Conservation (phyloP, 2,797 vertebrate species). For the Melopsittacus undulatus region DNA sequence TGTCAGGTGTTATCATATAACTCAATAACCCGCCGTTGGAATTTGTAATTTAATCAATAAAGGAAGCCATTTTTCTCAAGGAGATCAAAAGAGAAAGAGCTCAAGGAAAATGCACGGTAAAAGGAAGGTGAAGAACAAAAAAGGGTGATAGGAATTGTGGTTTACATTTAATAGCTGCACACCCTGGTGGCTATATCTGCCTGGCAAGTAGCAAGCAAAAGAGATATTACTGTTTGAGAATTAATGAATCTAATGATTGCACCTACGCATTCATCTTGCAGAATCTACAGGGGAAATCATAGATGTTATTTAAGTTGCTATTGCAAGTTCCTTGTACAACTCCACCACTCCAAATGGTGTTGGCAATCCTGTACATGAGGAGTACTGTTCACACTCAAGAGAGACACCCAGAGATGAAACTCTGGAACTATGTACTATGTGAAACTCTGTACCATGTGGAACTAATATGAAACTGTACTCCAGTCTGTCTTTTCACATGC, state of each 20-base stretch:
- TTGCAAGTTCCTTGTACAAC: background rate
- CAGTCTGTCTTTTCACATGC: background rate
- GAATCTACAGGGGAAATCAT: background rate
- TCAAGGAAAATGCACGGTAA: background rate
- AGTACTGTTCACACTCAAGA: background rate
- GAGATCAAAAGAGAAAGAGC: slow-evolving; percentile 18
- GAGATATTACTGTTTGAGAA: background rate
- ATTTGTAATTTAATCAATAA: slow-evolving; percentile 70
- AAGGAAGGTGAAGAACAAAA: background rate
- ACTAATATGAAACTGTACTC: background rate
- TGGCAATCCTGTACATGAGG: background rate
- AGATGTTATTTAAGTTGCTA: background rate
- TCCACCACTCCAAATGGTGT: background rate
- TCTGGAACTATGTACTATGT: background rate
- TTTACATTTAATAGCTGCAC: background rate
- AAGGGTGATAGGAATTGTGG: background rate
- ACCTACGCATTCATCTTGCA: background rate
- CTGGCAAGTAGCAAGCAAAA: background rate
- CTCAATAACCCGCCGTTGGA: slow-evolving; percentile 30
- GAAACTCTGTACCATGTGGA: background rate
- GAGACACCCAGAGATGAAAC: background rate
- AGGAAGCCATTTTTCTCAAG: slow-evolving; percentile 34
- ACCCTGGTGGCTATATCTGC: background rate
- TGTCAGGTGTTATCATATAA: slow-evolving; percentile 28
- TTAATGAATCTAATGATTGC: background rate